Conservation (phyloP, 2,888 invertebrate genomes). For the Girardia tigrina region DNA sequence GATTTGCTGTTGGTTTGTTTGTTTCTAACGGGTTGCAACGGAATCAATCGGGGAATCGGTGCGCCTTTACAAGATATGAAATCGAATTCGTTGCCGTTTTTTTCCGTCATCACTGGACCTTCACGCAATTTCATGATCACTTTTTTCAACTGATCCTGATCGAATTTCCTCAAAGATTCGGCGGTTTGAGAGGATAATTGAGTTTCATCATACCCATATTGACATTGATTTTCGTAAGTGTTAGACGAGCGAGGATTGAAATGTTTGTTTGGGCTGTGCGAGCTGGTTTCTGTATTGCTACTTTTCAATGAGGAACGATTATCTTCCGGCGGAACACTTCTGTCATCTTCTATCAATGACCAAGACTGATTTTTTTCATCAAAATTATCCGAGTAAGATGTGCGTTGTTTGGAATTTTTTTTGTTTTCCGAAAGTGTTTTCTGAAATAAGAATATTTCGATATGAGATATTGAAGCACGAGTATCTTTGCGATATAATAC, state of each 20-base stretch:
- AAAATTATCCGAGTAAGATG: conserved; percentile 13
- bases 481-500: too few species aligned
- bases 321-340: conserved; percentile 9
- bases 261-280: conserved; percentile 8
- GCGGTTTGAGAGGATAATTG: conserved; percentile 19
- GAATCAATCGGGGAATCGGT: not conserved
- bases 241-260: not conserved
- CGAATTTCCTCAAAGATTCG: not conserved
- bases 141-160: conserved; percentile 15
- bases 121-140: conserved; percentile 16
- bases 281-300: not conserved
- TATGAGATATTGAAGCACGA: too few species aligned
- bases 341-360: conserved; percentile 18
- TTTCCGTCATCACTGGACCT: not conserved
- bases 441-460: too few species aligned
- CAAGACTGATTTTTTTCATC: not conserved
- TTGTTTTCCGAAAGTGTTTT: not conserved
- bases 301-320: not conserved
- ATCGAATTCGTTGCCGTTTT: not conserved
- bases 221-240: not conserved
- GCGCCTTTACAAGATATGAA: not conserved
- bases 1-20: not conserved
- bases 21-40: not conserved
- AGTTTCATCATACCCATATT: conserved; percentile 11
- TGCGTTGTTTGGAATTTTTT: conserved; percentile 23